Evolutionary conservation across 2,888 invertebrate species (phyloP).

Genomic region (Lymantria monacha): DNA sequence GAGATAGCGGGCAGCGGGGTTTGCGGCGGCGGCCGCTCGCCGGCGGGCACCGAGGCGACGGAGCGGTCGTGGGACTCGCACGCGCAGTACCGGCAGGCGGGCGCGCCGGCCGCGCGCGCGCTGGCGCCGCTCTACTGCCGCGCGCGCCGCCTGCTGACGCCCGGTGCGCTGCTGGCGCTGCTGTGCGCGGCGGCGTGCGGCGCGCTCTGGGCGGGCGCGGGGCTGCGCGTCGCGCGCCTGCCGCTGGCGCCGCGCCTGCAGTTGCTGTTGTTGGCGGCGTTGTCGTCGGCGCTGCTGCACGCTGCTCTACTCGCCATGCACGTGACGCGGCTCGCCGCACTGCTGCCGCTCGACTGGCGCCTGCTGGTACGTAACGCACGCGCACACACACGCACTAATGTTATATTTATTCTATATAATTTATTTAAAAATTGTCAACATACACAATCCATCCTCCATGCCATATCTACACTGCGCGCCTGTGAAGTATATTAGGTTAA

Average conservation of each 20-base stretch:
- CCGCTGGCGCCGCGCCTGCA: constrained; percentile 52
- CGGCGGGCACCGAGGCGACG: constrained; percentile 71
- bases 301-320: constrained; percentile 57
- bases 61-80: constrained; percentile 80
- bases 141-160: constrained; percentile 48
- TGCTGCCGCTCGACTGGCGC: constrained; percentile 71
- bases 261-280: constrained; percentile 64
- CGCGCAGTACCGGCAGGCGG: constrained; percentile 73
- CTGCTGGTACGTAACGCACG: constrained; percentile 39
- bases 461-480: too few relatives aligned
- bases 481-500: too few relatives aligned
- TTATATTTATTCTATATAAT: too few relatives aligned
- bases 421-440: too few relatives aligned
- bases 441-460: too few relatives aligned
- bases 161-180: constrained; percentile 41
- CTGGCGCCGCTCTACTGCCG: constrained; percentile 76
- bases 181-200: constrained; percentile 38
- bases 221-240: constrained; percentile 45
- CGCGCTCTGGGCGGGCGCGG: constrained; percentile 54
- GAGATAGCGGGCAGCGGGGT: constrained; percentile 81
- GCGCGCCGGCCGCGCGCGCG: constrained; percentile 60
- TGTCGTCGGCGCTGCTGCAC: constrained; percentile 66
- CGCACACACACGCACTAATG: constrained; percentile 17
- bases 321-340: constrained; percentile 59
- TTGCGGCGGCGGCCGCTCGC: constrained; percentile 67